These are phyloP conservation scores for Odobenus rosmarus DNA, from an alignment of 2,113 vertebrate genomes.

Conservation along the genomic window DNA sequence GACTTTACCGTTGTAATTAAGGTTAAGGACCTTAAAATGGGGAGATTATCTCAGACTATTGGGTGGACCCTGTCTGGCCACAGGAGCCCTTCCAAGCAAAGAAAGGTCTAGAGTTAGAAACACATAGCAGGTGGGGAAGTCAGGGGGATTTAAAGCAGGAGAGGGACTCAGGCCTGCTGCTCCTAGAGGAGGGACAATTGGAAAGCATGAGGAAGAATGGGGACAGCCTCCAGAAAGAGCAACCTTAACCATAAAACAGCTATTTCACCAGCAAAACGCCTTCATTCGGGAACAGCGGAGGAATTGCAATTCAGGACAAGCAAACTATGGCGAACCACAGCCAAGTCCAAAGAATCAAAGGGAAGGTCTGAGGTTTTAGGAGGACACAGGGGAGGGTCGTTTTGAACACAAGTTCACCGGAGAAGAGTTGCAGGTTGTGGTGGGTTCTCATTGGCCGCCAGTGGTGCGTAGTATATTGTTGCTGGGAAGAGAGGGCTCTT, in stretches of 20 bases:
- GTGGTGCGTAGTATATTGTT: neutral
- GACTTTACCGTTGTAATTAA: neutral
- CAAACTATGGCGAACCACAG: neutral
- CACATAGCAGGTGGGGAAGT: neutral
- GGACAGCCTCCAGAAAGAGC: neutral
- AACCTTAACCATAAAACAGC: neutral
- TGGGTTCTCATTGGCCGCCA: neutral
- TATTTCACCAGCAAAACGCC: neutral
- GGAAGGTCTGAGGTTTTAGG: neutral
- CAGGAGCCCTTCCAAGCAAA: neutral
- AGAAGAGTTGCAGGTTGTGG: neutral
- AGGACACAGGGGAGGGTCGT: neutral
- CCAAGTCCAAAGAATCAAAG: neutral
- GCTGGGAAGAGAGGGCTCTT: neutral
- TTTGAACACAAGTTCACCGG: neutral
- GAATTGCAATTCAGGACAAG: neutral
- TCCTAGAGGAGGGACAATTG: neutral
- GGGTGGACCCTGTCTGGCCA: neutral
- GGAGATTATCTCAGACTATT: neutral
- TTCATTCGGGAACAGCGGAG: neutral
- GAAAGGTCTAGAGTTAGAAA: neutral
- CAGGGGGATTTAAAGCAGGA: neutral
- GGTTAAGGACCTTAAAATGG: neutral
- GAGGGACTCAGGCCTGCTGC: neutral
- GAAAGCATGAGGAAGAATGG: neutral